phyloP scores from a whole-genome alignment of 2,797 vertebrate genomes.

The Acrossocheilus fasciatus region DNA sequence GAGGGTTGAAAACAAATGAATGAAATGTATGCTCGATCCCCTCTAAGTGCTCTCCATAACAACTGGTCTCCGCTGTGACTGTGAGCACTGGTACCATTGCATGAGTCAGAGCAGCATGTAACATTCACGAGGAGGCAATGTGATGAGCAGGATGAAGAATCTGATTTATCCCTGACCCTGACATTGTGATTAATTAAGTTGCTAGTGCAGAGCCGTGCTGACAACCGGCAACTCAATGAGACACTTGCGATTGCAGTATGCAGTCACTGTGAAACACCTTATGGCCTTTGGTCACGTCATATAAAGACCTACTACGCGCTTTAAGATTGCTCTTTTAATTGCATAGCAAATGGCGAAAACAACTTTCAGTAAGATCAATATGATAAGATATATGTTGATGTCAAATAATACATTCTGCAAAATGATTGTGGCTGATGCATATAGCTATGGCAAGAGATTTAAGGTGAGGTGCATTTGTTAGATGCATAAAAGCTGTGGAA shows the following conservation, averaged over 20 bases:
- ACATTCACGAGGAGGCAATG: neutral
- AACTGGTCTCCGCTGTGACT: neutral
- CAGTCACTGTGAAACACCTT: slow-evolving; percentile 4
- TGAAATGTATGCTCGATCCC: neutral
- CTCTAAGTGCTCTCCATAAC: neutral
- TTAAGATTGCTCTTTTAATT: neutral
- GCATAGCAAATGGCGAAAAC: neutral
- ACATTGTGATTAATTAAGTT: slow-evolving; percentile 31
- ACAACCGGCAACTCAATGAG: neutral
- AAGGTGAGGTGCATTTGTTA: neutral
- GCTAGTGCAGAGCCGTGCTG: neutral
- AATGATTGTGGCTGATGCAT: neutral
- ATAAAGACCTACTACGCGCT: neutral
- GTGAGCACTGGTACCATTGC: neutral
- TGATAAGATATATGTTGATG: neutral
- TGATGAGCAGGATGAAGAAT: neutral
- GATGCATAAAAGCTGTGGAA: too few relatives aligned
- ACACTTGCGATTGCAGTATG: neutral
- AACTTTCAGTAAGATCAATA: neutral
- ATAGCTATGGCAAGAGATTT: neutral
- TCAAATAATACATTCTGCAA: neutral
- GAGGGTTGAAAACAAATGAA: slow-evolving; percentile 1
- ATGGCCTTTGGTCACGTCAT: neutral
- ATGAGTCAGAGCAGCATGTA: slow-evolving; percentile 10
- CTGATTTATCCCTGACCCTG: slow-evolving; percentile 12